phyloP scores from a whole-genome alignment of 2,888 invertebrate species.

The Chymomyza fuscimana region DNA sequence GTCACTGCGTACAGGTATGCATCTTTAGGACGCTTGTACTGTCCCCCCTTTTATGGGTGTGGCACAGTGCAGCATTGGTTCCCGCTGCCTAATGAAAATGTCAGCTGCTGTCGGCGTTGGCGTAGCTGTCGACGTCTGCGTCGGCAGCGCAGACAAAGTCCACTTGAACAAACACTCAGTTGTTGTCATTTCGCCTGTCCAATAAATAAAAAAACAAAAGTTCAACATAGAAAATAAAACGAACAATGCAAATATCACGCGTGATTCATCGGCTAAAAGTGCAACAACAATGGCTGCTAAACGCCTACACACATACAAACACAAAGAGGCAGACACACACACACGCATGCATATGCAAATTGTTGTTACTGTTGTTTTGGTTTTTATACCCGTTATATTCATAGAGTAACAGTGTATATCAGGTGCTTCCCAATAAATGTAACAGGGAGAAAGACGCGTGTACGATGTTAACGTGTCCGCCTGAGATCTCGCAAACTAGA shows the following conservation, averaged over 20 bases:
- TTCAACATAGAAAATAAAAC: neutral
- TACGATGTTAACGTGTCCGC: too few species aligned
- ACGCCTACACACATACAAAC: slow-evolving; percentile 1
- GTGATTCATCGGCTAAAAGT: neutral
- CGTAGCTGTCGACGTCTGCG: neutral
- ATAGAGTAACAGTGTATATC: too few species aligned
- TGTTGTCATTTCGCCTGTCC: neutral
- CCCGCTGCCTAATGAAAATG: neutral
- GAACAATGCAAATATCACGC: neutral
- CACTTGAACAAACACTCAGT: neutral
- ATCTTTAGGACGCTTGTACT: too few species aligned
- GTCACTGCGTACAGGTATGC: too few species aligned
- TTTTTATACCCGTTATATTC: neutral
- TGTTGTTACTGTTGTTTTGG: neutral
- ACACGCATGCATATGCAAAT: neutral
- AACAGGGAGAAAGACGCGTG: too few species aligned
- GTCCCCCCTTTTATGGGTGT: too few species aligned
- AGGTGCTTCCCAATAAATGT: too few species aligned
- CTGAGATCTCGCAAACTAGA: too few species aligned
- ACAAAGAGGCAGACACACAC: neutral
- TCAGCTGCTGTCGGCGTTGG: neutral
- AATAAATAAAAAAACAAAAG: neutral
- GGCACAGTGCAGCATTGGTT: too few species aligned
- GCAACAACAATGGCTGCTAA: slow-evolving; percentile 7
- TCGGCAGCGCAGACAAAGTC: neutral